phyloP scores from a whole-genome alignment of 37 sponge, comb jelly and placozoan species.

The Aplysina aerophoba region DNA sequence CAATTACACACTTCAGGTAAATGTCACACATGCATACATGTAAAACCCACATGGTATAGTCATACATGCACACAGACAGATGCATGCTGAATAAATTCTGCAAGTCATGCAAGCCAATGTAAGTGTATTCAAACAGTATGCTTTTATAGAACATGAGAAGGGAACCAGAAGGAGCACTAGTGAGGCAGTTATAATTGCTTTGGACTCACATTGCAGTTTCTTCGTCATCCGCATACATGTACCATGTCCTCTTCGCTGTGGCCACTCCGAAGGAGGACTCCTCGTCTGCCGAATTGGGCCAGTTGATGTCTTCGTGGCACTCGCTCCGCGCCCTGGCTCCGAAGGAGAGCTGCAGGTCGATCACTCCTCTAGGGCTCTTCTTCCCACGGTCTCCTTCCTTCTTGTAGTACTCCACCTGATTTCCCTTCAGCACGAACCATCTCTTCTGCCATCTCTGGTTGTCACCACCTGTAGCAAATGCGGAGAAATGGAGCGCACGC shows the following conservation, averaged over 20 bases:
- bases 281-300: slow-evolving; percentile 54
- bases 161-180: too few species aligned
- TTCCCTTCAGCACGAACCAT: slow-evolving; percentile 41
- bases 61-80: too few species aligned
- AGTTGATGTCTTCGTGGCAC: slow-evolving; percentile 30
- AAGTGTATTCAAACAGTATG: too few species aligned
- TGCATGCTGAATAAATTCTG: too few species aligned
- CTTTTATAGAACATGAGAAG: too few species aligned
- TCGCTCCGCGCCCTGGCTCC: slow-evolving; percentile 43
- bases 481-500: not conserved
- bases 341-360: slow-evolving; percentile 44
- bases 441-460: slow-evolving; percentile 67
- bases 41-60: too few species aligned
- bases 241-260: slow-evolving; percentile 54
- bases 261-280: slow-evolving; percentile 54
- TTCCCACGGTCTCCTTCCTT: slow-evolving; percentile 24
- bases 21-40: too few species aligned
- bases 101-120: too few species aligned
- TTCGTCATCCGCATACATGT: slow-evolving; percentile 46
- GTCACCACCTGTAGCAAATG: slow-evolving; percentile 48
- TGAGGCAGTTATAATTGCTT: not conserved
- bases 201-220: slow-evolving; percentile 40
- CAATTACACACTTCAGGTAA: too few species aligned
- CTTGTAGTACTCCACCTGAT: slow-evolving; percentile 41
- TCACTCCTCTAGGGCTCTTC: slow-evolving; percentile 37